Base-by-base conservation (phyloP, 2,113 vertebrate species). In the Anolis sagrei region DNA sequence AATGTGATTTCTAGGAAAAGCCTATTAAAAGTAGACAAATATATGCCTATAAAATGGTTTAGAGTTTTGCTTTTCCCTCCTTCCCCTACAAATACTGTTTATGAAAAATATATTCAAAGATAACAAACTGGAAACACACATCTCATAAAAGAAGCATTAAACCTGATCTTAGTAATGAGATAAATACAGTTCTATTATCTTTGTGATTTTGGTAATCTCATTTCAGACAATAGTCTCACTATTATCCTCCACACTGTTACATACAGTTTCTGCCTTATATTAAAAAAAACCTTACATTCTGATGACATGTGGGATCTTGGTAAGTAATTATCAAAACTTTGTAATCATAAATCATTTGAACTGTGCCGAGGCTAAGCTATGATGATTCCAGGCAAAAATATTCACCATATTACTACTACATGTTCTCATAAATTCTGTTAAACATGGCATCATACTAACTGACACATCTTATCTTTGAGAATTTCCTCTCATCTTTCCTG, bases 1-100 rank as follows among this genome's bases (percentile, higher is more conserved):
- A 34, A 9, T 83, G 39, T 0, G 1, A 76, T 80, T 82, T 49
- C 54, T 90, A 78, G 34, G 16, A 1, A 58, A 89, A 64, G n/a
- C 21, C 83, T 32, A 73, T 25, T 64, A 85, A 89, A 76, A 88
- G 66, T 82, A 91, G 29, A 49, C 70, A 86, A 84, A 58, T n/a
- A 32, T 39, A 70, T 18, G 14, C 32, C 58, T 73, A 3, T 10
- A 62, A 88, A 84, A 81, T 36, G 69, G 79, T 83, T 89, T 69
- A 79, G 87, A 81, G 49, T 44, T 11, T 58, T 58, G 18, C 3
- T 66, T 73, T 19, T 21, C 39, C 2, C 0, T 14, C 21, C 32
- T 27, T 2, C 13, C 58, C 21, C 18, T 18, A 13, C 32, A 72
- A 58, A 58, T 1, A 48, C 73, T 84, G 27, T 29, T 73, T 81